A percentile compares a stretch with the other conserved stretches of the same genome.
Conservation (phyloP, 2,797 vertebrate genomes). For the Mastacembelus armatus region DNA sequence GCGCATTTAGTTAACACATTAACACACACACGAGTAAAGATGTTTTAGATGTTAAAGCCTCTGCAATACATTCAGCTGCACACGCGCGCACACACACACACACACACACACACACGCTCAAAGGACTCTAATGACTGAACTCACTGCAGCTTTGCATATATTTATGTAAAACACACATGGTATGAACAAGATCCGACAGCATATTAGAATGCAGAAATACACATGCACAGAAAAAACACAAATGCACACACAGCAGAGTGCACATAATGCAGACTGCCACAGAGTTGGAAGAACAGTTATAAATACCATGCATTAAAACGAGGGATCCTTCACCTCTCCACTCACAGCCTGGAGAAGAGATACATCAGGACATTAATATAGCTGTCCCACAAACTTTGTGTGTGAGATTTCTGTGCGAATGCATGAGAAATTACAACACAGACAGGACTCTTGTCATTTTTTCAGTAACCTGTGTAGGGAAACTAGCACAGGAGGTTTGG, state of each 20-base stretch:
- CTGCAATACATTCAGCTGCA: conserved; percentile 26
- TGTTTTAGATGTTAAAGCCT: conserved; percentile 25
- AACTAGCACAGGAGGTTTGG: neutral
- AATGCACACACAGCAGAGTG: conserved; percentile 53
- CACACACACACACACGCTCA: conserved; percentile 27
- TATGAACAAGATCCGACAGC: conserved; percentile 44
- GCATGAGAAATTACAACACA: conserved; percentile 16
- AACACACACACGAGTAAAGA: too few relatives aligned
- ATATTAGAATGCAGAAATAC: conserved; percentile 33
- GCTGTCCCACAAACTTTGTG: conserved; percentile 37
- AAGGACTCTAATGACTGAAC: conserved; percentile 11
- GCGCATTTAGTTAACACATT: conserved; percentile 18
- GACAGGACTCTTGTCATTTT: neutral
- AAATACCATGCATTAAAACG: conserved; percentile 82
- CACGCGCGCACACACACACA: conserved; percentile 10
- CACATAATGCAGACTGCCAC: conserved; percentile 64
- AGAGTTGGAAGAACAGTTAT: conserved; percentile 72
- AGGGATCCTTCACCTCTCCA: conserved; percentile 75
- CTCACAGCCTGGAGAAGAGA: conserved; percentile 81
- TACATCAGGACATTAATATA: conserved; percentile 71
- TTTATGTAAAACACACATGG: conserved; percentile 28
- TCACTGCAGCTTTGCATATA: conserved; percentile 18
- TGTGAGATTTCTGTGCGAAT: conserved; percentile 9
- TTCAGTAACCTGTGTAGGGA: conserved; percentile 11
- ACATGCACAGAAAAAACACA: conserved; percentile 47